Base-by-base conservation (phyloP, 2,888 invertebrate species). In the Holacanthella duospinosa region DNA sequence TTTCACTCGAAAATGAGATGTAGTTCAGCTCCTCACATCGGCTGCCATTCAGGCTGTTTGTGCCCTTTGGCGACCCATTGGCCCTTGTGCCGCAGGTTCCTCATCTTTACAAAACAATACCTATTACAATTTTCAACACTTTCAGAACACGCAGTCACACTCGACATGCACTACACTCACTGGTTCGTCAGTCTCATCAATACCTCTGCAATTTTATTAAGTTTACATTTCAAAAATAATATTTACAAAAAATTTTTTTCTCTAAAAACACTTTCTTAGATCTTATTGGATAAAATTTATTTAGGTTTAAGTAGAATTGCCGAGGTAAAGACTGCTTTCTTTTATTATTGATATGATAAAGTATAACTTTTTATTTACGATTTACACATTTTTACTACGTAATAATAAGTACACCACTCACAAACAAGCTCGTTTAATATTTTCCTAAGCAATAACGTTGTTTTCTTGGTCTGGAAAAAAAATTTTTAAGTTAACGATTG, bases 1-100 rank as follows among this genome's bases (percentile, higher is more conserved):
- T 71, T 71, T 69, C 68, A 68, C 67, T 69, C 68, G 65, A 71
- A 69, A 66, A 65, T 54, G 65, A 66, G 66, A 66, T 65, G 71
- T 71, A 71, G 71, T 68, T 67, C 71, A 72, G 69, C 72, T 71
- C 71, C 70, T 68, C 71, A 67, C 71, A 70, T 69, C 72, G 72
- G 69, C 71, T 71, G 72, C 71, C 72, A 72, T 69, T 60, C 68
- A 71, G 68, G 70, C 72, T 70, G 68, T 66, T 67, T 68, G 67
- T 70, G 68, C 71, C 70, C 57, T 69, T 71, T 68, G 71, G 68
- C 68, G 67, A 66, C 69, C 67, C 63, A 65, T 62, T 70, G 68
- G 68, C 68, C 62, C 64, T 64, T 66, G 64, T 64, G 69, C 71
- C 69, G 62, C 72, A 72, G 72, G 72, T 72, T 72, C 68, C 69